Percentiles rank a stretch among this genome's conserved stretches.
phyloP scores from a whole-genome alignment of 2,888 invertebrate species.

The Drosophila greeni region DNA sequence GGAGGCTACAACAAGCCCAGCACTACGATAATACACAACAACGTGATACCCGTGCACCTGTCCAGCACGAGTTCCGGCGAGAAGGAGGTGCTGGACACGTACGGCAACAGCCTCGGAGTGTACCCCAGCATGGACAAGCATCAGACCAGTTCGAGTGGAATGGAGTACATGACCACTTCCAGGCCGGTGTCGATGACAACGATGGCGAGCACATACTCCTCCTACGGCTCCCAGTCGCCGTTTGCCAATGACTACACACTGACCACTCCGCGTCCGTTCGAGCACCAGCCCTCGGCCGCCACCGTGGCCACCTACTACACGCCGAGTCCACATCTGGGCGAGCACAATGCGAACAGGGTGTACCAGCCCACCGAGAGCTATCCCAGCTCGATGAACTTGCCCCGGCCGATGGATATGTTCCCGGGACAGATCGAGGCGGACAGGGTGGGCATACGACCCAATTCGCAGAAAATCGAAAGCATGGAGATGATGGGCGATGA shows the following conservation, averaged over 20 bases:
- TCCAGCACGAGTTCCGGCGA: conserved; percentile 69
- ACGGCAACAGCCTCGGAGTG: conserved; percentile 72
- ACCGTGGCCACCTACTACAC: conserved; percentile 73
- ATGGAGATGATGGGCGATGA: conserved; percentile 62
- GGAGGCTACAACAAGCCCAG: conserved; percentile 60
- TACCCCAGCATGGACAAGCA: conserved; percentile 61
- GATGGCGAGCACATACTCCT: conserved; percentile 52
- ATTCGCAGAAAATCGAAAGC: conserved; percentile 75
- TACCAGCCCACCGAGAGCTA: conserved; percentile 71
- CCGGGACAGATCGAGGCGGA: conserved; percentile 64
- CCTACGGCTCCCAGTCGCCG: conserved; percentile 57
- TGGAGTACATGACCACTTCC: conserved; percentile 61
- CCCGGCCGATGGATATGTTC: conserved; percentile 58
- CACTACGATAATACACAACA: conserved; percentile 77
- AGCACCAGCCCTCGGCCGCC: conserved; percentile 62
- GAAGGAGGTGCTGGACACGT: conserved; percentile 73
- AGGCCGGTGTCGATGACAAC: conserved; percentile 48
- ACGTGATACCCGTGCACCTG: conserved; percentile 76
- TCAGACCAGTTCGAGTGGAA: conserved; percentile 21
- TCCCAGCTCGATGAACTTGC: conserved; percentile 60
- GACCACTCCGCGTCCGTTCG: conserved; percentile 60
- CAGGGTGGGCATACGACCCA: conserved; percentile 73
- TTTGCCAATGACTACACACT: conserved; percentile 57
- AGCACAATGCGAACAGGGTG: conserved; percentile 74
- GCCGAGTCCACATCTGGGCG: conserved; percentile 76